These are phyloP conservation scores for Dryoscopus gambensis DNA, from an alignment of 2,113 vertebrate species.

Conservation along the genomic window DNA sequence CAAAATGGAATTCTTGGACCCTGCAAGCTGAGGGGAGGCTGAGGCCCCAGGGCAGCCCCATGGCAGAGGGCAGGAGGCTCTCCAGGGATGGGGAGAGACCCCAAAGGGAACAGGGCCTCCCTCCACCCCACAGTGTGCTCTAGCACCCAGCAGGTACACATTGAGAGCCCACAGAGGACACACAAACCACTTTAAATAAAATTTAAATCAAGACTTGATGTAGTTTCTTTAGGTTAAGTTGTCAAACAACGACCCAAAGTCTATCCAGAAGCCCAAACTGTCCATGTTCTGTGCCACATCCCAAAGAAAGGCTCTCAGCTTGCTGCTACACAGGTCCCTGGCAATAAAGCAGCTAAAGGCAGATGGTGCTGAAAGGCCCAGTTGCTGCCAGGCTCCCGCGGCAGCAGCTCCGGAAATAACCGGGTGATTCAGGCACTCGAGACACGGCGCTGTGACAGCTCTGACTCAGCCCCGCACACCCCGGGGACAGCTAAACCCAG, in stretches of 20 bases:
- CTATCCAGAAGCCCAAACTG: not conserved
- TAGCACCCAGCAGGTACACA: not conserved
- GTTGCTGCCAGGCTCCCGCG: not conserved
- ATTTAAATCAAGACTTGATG: not conserved
- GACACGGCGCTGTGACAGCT: not conserved
- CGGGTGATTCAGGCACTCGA: not conserved
- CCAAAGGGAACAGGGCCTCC: not conserved
- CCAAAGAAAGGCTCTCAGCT: not conserved
- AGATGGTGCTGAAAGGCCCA: not conserved
- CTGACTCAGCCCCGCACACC: not conserved
- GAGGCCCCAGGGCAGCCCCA: not conserved
- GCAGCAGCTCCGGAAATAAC: not conserved
- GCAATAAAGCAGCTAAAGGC: not conserved
- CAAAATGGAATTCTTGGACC: not conserved
- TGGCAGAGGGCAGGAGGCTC: not conserved
- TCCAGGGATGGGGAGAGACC: not conserved
- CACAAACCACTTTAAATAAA: not conserved
- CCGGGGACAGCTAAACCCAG: not conserved
- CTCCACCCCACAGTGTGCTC: not conserved
- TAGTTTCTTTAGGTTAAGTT: not conserved
- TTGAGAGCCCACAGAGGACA: not conserved
- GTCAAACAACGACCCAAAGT: not conserved
- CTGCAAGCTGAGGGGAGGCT: not conserved
- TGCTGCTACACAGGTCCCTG: not conserved
- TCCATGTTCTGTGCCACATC: not conserved